A percentile compares a stretch with the other conserved stretches of the same genome.
Conservation (phyloP, 2,113 vertebrate genomes). For the Himantopus leucocephalus region DNA sequence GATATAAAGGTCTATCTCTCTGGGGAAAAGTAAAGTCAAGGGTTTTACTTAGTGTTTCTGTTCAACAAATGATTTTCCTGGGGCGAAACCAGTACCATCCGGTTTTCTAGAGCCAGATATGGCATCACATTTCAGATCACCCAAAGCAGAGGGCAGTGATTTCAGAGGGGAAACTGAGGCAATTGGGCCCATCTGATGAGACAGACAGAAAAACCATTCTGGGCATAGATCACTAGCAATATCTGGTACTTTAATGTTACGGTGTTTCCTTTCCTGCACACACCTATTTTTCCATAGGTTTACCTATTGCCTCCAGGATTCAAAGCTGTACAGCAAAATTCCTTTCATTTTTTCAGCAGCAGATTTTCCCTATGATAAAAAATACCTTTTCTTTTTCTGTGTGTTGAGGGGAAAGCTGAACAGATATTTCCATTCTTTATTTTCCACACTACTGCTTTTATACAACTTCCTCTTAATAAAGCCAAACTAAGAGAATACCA, state of each 20-base stretch:
- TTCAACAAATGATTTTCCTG: neutral
- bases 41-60: neutral
- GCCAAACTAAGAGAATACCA: neutral
- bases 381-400: neutral
- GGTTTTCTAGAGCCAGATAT: neutral
- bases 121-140: neutral
- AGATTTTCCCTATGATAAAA: neutral
- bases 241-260: neutral
- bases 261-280: neutral
- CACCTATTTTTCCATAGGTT: neutral
- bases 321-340: neutral
- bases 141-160: neutral
- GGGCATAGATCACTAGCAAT: neutral
- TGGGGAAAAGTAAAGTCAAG: neutral
- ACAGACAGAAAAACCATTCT: neutral
- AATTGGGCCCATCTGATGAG: neutral
- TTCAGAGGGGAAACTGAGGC: neutral
- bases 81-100: neutral
- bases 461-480: conserved; percentile 33
- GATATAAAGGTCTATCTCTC: neutral
- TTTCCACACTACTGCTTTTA: conserved; percentile 18
- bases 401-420: neutral
- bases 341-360: neutral
- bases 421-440: conserved; percentile 1
- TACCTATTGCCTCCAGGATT: neutral